phyloP scores from a whole-genome alignment of 2,888 invertebrate genomes.

The Apamea sordens region DNA sequence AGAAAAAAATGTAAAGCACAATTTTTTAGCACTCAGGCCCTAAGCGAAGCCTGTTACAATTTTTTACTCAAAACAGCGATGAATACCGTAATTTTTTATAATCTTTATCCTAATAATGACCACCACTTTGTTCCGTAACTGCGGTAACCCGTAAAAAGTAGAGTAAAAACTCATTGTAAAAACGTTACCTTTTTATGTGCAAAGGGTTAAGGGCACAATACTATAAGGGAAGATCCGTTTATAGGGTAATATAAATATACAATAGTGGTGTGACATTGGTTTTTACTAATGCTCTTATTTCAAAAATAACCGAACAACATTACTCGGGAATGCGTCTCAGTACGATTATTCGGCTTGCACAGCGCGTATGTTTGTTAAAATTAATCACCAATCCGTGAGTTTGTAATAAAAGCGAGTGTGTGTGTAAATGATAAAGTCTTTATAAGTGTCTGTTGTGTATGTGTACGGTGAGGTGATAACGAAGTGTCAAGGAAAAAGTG shows the following conservation, averaged over 20 bases:
- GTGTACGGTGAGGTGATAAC: slow-evolving; percentile 38
- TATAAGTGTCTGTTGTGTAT: slow-evolving; percentile 1
- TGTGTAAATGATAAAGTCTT: slow-evolving; percentile 25
- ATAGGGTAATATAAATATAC: slow-evolving; percentile 85
- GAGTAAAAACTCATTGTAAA: slow-evolving; percentile 85
- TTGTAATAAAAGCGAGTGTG: slow-evolving; percentile 31
- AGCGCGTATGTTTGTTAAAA: slow-evolving; percentile 68
- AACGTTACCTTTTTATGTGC: slow-evolving; percentile 73
- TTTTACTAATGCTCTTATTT: slow-evolving; percentile 81
- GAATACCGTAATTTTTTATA: slow-evolving; percentile 71
- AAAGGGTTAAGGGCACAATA: slow-evolving; percentile 83
- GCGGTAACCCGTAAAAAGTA: slow-evolving; percentile 85
- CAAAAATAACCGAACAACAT: slow-evolving; percentile 80
- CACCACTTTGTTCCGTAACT: slow-evolving; percentile 84
- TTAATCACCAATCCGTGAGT: slow-evolving; percentile 57
- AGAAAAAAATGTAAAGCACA: slow-evolving; percentile 31
- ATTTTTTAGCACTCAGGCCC: slow-evolving; percentile 46
- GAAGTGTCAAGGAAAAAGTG: slow-evolving; percentile 38
- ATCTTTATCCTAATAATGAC: slow-evolving; percentile 73
- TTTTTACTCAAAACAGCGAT: slow-evolving; percentile 57
- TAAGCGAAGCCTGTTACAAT: slow-evolving; percentile 45
- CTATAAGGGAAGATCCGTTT: slow-evolving; percentile 79
- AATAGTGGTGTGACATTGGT: slow-evolving; percentile 82
- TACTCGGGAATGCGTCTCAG: slow-evolving; percentile 80
- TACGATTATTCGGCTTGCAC: slow-evolving; percentile 81